Percentiles rank a stretch among this genome's conserved stretches.
phyloP scores from a whole-genome alignment of 2,113 vertebrate genomes.

The Plecturocebus donacophilus region DNA sequence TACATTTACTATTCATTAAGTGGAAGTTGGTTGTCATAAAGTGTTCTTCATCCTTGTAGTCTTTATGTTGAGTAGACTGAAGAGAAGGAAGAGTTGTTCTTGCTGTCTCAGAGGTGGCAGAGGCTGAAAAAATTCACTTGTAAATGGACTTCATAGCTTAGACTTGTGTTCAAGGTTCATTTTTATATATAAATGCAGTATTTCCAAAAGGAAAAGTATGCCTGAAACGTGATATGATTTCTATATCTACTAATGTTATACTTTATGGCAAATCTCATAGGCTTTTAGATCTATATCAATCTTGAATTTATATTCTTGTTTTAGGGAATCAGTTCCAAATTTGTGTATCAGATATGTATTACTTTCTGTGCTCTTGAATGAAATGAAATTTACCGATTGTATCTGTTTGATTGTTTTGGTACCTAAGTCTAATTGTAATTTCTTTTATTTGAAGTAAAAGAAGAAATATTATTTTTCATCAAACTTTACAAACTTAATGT shows the following conservation, averaged over 20 bases:
- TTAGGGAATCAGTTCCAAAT: neutral
- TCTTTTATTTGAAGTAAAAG: neutral
- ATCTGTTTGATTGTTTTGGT: neutral
- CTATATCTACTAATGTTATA: neutral
- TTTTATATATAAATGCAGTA: neutral
- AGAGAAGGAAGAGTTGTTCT: neutral
- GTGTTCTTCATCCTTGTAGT: neutral
- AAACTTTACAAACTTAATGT: neutral
- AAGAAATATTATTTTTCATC: neutral
- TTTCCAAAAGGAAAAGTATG: neutral
- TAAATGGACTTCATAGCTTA: neutral
- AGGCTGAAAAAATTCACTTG: neutral
- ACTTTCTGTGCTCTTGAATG: neutral
- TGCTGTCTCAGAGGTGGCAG: neutral
- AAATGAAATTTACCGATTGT: neutral
- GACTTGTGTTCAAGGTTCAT: neutral
- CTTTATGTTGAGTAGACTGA: neutral
- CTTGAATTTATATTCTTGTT: neutral
- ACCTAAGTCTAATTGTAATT: neutral
- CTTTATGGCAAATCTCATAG: neutral
- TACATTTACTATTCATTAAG: neutral
- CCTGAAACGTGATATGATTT: neutral
- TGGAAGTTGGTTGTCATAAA: neutral
- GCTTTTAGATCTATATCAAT: neutral
- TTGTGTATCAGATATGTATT: neutral